A percentile compares a stretch with the other conserved stretches of the same genome.
Conservation (phyloP, 2,113 vertebrate species). For the Rutilus rutilus region DNA sequence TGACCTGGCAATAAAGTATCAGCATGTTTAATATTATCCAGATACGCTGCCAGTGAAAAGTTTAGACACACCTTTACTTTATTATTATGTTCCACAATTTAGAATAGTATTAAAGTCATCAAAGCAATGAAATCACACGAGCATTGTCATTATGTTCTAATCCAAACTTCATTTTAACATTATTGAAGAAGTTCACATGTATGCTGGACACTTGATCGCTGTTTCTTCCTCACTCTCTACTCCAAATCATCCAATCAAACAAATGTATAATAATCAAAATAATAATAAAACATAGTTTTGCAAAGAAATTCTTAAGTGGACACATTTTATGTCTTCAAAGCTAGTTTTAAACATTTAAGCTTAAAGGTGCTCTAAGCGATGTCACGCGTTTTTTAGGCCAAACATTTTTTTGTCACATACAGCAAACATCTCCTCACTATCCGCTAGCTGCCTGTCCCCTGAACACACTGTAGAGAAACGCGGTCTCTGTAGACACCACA, state of each 20-base stretch:
- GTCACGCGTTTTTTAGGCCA: too few species aligned
- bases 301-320: too few species aligned
- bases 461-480: too few species aligned
- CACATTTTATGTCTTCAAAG: too few species aligned
- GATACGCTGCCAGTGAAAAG: background rate
- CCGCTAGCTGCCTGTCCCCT: too few species aligned
- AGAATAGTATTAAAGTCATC: background rate
- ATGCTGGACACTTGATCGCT: background rate
- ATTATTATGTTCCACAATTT: background rate
- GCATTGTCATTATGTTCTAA: background rate
- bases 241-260: background rate
- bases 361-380: too few species aligned
- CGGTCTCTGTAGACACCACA: too few species aligned
- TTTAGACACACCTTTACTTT: background rate
- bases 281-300: background rate
- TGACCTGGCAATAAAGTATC: conserved; percentile 2
- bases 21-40: background rate
- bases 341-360: too few species aligned
- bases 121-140: background rate
- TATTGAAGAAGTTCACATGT: background rate
- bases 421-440: too few species aligned
- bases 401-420: too few species aligned
- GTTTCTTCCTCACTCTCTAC: background rate
- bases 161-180: background rate
- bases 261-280: background rate